Base-by-base conservation (phyloP, 2,888 invertebrate species). In the Megamerina dolium region DNA sequence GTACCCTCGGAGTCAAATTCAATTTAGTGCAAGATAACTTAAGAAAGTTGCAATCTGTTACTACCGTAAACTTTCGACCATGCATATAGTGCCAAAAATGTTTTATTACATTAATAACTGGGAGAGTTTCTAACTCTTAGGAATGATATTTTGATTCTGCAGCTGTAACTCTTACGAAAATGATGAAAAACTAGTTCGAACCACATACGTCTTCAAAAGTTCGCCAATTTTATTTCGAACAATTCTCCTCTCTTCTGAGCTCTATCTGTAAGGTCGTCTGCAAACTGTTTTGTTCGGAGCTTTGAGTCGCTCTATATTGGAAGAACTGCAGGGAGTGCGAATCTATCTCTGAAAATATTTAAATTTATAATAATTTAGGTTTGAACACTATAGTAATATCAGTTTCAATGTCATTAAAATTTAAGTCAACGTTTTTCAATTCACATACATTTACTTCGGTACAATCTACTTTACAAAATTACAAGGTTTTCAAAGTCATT, bases 11-110 rank as follows among this genome's bases (percentile, higher is more conserved):
- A 6, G 42, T 45, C 10, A 47, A 17, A 27, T 50, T 37, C 3
- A 35, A 14, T 30, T 47, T 47, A 12, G 3, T 44, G 9, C 16
- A 37, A 9, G 42, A 41, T 9, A 45, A 23, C 6, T 48, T 34
- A 5, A 48, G 29, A 5, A 32, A 41, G 41, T 51, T 54, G 34
- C 38, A 50, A 29, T 51, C 48, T 5, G 48, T 48, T 17, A 36
- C 17, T n/a, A 48, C 41, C 10, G 40, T 38, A 33, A 51, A 48
- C 12, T 37, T 35, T 6, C 21, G 34, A 3, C 35, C 34, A 14
- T 45, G 30, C 13, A 49, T 35, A 43, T 49, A 55, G 42, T 51
- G 49, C 4, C 52, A 41, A 36, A 55, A 53, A 42, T 49, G 45
- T 17, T 49, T 51, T 21, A 52, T 33, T 1, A 45, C 33, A 27